phyloP scores from a whole-genome alignment of 37 sponge, comb jelly and placozoan genomes.

The Diacarnus erythraeanus region DNA sequence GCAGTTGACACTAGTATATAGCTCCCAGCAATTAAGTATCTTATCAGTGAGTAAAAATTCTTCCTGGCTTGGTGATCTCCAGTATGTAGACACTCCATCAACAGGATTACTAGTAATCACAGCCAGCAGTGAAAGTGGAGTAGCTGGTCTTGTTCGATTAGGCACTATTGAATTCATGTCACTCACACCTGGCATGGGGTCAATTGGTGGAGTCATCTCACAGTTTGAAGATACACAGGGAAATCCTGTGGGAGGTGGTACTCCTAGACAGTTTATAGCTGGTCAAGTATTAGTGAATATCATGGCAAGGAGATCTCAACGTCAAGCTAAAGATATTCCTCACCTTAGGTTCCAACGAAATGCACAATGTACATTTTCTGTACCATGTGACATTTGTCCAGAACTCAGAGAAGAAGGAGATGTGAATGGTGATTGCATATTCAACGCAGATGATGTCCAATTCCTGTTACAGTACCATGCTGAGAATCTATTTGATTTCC shows the following conservation, averaged over 20 bases:
- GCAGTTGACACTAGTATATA: conserved; percentile 46
- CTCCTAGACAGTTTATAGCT: conserved; percentile 46
- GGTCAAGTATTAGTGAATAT: conserved; percentile 40
- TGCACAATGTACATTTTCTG: neutral
- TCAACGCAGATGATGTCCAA: conserved; percentile 37
- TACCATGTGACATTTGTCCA: conserved; percentile 21
- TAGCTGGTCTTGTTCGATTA: conserved; percentile 30
- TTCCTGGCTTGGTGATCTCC: conserved; percentile 19
- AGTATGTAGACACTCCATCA: neutral
- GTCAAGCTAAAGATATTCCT: neutral
- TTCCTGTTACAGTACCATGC: conserved; percentile 44
- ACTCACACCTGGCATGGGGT: conserved; percentile 17
- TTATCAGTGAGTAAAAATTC: neutral
- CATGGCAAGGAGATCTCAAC: neutral
- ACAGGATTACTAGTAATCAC: conserved; percentile 11
- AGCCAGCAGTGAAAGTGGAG: conserved; percentile 17
- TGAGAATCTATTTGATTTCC: conserved; percentile 38
- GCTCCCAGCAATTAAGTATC: conserved; percentile 7
- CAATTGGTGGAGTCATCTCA: conserved; percentile 29
- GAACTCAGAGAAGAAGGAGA: conserved; percentile 57
- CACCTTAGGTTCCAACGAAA: conserved; percentile 8
- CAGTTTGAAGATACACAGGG: conserved; percentile 17
- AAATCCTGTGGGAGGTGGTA: neutral
- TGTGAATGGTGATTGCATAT: conserved; percentile 69
- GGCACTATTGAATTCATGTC: conserved; percentile 47